These are phyloP conservation scores for Aradophagus sp. DNA, from an alignment of 1,140 invertebrate species.

Conservation along the genomic window DNA sequence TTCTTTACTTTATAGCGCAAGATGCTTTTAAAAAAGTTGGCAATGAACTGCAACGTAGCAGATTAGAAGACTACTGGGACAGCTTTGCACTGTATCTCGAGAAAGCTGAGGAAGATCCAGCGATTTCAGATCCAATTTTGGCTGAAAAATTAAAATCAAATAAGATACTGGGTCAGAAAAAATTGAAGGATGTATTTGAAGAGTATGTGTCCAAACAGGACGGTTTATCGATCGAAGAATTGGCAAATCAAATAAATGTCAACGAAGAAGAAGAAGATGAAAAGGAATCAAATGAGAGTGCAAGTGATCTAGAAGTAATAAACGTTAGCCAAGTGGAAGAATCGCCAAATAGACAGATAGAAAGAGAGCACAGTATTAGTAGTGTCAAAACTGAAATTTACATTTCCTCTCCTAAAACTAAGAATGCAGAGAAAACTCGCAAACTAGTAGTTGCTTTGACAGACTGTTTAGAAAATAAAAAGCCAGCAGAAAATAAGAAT, in stretches of 20 bases:
- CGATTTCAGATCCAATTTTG: constrained; percentile 69
- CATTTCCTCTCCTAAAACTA: no score
- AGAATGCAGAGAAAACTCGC: no score
- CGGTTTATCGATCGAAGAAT: neutral
- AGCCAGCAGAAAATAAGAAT: no score
- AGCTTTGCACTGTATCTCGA: constrained; percentile 70
- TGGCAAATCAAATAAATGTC: neutral
- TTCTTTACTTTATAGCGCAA: constrained; percentile 73
- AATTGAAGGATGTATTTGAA: constrained; percentile 73
- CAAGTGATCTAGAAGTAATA: neutral
- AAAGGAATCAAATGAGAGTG: no score
- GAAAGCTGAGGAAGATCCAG: constrained; percentile 74
- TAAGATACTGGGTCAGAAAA: constrained; percentile 67
- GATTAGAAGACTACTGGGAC: constrained; percentile 77
- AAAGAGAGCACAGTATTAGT: no score
- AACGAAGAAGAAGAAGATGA: neutral
- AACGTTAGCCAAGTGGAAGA: constrained; percentile 25
- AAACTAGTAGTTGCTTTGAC: no score
- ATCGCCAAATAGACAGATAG: no score
- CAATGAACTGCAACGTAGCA: constrained; percentile 72
- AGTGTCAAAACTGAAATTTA: no score
- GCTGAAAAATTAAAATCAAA: constrained; percentile 72
- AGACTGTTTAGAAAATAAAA: no score
- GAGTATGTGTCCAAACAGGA: constrained; percentile 68
- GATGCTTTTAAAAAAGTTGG: constrained; percentile 76